Base-by-base conservation (phyloP, 2,888 invertebrate species). In the Podabrus alpinus region DNA sequence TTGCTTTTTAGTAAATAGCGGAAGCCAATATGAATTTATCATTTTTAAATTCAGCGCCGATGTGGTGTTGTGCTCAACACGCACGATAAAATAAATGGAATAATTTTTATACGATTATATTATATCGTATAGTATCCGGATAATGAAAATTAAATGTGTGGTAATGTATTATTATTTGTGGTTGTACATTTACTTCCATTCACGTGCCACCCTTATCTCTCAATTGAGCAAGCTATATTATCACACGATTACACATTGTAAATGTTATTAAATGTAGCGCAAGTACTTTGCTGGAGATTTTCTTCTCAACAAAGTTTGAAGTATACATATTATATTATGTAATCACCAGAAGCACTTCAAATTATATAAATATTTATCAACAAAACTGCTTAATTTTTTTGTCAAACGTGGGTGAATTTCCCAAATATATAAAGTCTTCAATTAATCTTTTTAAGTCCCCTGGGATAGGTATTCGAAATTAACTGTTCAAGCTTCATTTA, bases 111-210 rank as follows among this genome's bases (percentile, higher is more conserved):
- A 45, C 9, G 7, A 45, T 45, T 45, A 45, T 21, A 7, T 7
- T 7, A 21, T 7, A 21, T n/a, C n/a, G 7, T 4, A n/a, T 1
- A n/a, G n/a, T 45, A 45, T 9, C n/a, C 9, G 45, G n/a, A 1
- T 45, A 45, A 45, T 45, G 45, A 45, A 45, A 45, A 45, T 45
- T 45, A 45, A 45, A 45, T 45, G 45, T 45, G n/a, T 45, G n/a
- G 45, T n/a, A 45, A 45, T n/a, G 45, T n/a, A 45, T 64, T 21
- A 15, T 19, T 19, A 71, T 74, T 74, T 74, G 67, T 71, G 71
- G 66, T 68, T 62, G 69, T 71, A 68, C 71, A 74, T 74, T 71
- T 70, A 74, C 74, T 74, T 71, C 67, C 71, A 74, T 71, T 66
- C 74, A 71, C 71, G 67, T 74, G 67, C 67, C 62, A 67, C 61